phyloP scores from a whole-genome alignment of 2,797 vertebrate genomes.

The Glyptemys insculpta region DNA sequence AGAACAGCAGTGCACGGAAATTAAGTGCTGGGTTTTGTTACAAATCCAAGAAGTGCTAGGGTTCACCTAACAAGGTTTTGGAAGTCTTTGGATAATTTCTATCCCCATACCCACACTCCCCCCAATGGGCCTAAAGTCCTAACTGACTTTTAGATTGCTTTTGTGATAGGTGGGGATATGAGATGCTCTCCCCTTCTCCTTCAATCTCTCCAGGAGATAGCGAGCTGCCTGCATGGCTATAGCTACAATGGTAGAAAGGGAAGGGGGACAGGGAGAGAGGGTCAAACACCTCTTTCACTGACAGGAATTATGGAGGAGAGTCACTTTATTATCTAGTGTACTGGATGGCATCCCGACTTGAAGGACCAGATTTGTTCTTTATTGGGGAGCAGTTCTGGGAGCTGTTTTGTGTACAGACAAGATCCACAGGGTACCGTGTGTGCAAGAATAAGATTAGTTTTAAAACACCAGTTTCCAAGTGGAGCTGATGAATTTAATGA shows the following conservation, averaged over 20 bases:
- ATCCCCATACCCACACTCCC: conserved; percentile 5
- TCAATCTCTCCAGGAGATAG: neutral
- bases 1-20: neutral
- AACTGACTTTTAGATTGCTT: conserved; percentile 11
- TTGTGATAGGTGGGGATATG: neutral
- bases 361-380: neutral
- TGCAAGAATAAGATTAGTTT: neutral
- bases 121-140: neutral
- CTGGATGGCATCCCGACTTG: neutral
- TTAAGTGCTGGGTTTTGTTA: neutral
- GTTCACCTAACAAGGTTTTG: neutral
- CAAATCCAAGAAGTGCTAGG: neutral
- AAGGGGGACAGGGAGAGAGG: neutral
- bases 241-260: neutral
- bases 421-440: neutral
- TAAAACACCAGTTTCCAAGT: neutral
- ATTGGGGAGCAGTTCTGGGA: neutral
- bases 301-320: neutral
- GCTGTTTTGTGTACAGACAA: neutral
- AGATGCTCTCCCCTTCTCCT: conserved; percentile 18
- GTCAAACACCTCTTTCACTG: neutral
- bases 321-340: neutral
- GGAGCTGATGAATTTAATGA: neutral
- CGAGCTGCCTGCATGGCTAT: neutral
- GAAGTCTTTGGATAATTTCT: neutral